phyloP scores from a whole-genome alignment of 2,797 vertebrate species.

The Sylvilagus floridanus region DNA sequence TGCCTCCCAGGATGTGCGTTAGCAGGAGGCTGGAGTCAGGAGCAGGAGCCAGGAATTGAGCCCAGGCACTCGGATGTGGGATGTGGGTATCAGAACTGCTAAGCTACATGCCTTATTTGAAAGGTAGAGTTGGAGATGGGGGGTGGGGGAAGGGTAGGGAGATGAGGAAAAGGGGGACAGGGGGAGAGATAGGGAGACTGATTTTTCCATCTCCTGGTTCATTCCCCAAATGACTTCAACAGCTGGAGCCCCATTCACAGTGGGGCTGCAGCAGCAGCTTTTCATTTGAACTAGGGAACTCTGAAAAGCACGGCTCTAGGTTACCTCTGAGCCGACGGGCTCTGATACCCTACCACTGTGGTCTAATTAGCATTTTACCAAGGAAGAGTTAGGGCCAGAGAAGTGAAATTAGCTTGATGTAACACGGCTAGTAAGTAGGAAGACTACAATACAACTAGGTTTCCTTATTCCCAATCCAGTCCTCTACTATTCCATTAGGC shows the following conservation, averaged over 20 bases:
- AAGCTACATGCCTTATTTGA: too few relatives aligned
- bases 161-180: too few relatives aligned
- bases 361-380: not conserved
- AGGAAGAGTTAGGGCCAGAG: not conserved
- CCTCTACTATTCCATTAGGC: not conserved
- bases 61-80: too few relatives aligned
- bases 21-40: too few relatives aligned
- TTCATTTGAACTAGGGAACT: slow-evolving; percentile 28
- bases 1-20: too few relatives aligned
- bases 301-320: slow-evolving; percentile 1
- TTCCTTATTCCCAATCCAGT: slow-evolving; percentile 23
- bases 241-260: not conserved
- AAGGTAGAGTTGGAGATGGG: too few relatives aligned
- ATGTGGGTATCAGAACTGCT: too few relatives aligned
- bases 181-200: too few relatives aligned
- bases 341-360: not conserved
- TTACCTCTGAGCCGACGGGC: not conserved
- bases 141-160: too few relatives aligned
- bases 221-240: too few relatives aligned
- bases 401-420: slow-evolving; percentile 22
- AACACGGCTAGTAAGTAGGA: not conserved
- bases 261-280: not conserved
- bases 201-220: too few relatives aligned
- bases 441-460: not conserved
- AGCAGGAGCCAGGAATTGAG: too few relatives aligned